Percentiles rank a stretch among this genome's conserved stretches.
These are phyloP conservation scores for Phragmatobia fuliginosa DNA, from an alignment of 2,888 invertebrate genomes.

Conservation along the genomic window DNA sequence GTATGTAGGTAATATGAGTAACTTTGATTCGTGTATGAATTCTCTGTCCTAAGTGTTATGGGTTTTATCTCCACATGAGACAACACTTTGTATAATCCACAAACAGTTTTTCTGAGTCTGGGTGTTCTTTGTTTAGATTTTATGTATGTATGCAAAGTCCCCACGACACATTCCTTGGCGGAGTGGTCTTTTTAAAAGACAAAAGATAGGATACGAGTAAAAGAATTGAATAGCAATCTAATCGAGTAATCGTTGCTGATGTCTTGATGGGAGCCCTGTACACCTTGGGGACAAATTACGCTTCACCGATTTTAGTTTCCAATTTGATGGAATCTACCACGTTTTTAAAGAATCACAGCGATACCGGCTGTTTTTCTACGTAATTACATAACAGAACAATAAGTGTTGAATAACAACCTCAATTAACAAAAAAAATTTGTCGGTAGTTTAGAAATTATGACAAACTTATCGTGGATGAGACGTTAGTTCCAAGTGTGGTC, in stretches of 20 bases:
- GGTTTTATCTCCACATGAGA: no score
- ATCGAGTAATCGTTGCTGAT: not conserved
- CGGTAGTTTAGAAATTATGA: conserved; percentile 40
- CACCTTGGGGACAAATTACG: conserved; percentile 55
- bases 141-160: no score
- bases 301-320: conserved; percentile 55
- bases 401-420: conserved; percentile 41
- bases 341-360: conserved; percentile 38
- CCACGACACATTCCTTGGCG: no score
- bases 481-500: not conserved
- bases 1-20: not conserved
- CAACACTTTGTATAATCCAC: no score
- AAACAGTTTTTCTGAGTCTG: no score
- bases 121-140: no score
- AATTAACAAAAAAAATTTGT: conserved; percentile 34
- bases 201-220: not conserved
- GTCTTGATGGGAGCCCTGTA: conserved; percentile 39
- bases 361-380: conserved; percentile 46
- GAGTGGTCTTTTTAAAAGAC: no score
- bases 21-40: not conserved
- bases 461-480: not conserved
- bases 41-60: no score
- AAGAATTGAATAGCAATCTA: not conserved
- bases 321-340: conserved; percentile 55
- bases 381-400: conserved; percentile 52